Evolutionary conservation across 2,888 invertebrate species (phyloP), one percentile per base, ranked within the genome.

Genomic region (Microdon myrmicae): DNA sequence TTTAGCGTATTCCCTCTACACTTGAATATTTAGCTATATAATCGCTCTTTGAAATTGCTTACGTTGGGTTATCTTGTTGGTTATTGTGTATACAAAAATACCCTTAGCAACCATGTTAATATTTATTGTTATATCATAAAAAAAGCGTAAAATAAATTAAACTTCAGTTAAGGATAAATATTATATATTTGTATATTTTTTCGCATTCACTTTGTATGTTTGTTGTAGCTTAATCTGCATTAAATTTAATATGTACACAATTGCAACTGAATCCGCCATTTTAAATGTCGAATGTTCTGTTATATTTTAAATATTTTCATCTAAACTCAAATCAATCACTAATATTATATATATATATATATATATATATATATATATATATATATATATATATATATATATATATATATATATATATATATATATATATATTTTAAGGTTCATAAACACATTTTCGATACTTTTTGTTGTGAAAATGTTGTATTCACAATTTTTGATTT

Each of bases 141-240:
- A 12, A 22, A 2, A 5, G 13, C 6, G 2, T 28, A 23, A 7
- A 26, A 38, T 23, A 25, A 10, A 29, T 26, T 25, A 19, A 12
- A 31, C 28, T 14, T 6, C 28, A 2, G 16, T 26, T 45, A 58
- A 58, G 64, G 64, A 64, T 64, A 64, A 64, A 64, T 64, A 64
- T 64, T 64, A 64, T 64, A 64, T 64, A 64, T 64, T 64, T 64
- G 51, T 58, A 51, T 51, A 58, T 49, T 51, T 58, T 23, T n/a
- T n/a, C 51, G 58, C 51, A 51, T 51, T 58, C 38, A 23, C 47
- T 39, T 55, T 47, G 28, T 29, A 8, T 54, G 14, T 54, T 54
- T 45, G 7, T 32, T 31, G 17, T 54, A 31, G n/a, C 31, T 60
- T 51, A 45, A 37, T 56, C 25, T 35, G 23, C 23, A 39, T 56